These are phyloP conservation scores for Ciconia stormi DNA, from an alignment of 2,113 vertebrate genomes.

Conservation along the genomic window DNA sequence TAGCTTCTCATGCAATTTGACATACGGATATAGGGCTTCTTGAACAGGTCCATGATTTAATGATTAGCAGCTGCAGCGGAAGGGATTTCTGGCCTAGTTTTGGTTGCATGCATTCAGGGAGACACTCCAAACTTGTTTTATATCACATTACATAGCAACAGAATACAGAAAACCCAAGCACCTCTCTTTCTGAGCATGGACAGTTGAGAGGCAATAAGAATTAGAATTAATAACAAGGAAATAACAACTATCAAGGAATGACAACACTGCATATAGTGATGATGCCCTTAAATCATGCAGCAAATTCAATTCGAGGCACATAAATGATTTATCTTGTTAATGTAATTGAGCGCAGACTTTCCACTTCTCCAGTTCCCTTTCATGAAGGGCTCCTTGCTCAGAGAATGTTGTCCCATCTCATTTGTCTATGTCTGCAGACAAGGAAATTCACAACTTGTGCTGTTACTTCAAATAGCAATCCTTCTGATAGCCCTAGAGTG, in stretches of 20 bases:
- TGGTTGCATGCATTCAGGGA: slow-evolving; percentile 33
- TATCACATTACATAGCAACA: slow-evolving; percentile 72
- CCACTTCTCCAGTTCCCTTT: background rate
- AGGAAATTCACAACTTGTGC: background rate
- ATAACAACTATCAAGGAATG: slow-evolving; percentile 47
- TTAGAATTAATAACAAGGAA: slow-evolving; percentile 44
- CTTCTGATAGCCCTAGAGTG: background rate
- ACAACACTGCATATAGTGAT: background rate
- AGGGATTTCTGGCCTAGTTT: slow-evolving; percentile 57
- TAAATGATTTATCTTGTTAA: slow-evolving; percentile 31
- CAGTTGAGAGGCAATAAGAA: slow-evolving; percentile 22
- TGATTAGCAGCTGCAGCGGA: slow-evolving; percentile 59
- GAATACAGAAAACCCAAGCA: slow-evolving; percentile 30
- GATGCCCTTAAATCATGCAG: slow-evolving; percentile 29
- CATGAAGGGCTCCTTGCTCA: background rate
- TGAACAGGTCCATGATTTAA: slow-evolving; percentile 69
- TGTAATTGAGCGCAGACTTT: background rate
- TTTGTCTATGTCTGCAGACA: background rate
- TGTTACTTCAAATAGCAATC: background rate
- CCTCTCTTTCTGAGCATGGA: background rate
- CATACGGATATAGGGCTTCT: background rate
- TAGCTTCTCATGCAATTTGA: background rate
- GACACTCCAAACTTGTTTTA: slow-evolving; percentile 61
- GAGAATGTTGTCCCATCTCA: background rate
- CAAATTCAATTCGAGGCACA: background rate